A percentile compares a stretch with the other conserved stretches of the same genome.
Conservation (phyloP, 2,113 vertebrate genomes). For the Thryonomys swinderianus region DNA sequence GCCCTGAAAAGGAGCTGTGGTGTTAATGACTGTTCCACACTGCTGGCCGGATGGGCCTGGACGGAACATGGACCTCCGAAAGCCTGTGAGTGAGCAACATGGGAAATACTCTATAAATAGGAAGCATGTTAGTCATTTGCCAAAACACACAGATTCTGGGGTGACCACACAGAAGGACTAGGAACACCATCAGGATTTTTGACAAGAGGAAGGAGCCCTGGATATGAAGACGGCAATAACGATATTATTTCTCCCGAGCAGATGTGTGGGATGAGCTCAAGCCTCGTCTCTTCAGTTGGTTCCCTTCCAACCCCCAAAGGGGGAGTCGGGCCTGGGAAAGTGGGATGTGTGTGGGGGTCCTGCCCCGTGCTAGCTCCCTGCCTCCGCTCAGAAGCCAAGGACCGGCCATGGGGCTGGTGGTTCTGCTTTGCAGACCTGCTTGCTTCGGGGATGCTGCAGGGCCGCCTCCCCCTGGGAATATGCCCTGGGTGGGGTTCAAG, state of each 20-base stretch:
- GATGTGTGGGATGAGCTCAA: neutral
- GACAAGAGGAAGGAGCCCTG: constrained; percentile 27
- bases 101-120: constrained; percentile 73
- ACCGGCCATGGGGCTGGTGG: neutral
- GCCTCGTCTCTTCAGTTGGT: neutral
- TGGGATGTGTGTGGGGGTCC: neutral
- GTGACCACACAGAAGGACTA: constrained; percentile 72
- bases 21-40: constrained; percentile 60
- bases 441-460: neutral
- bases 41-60: constrained; percentile 57
- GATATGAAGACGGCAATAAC: constrained; percentile 17
- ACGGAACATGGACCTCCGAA: constrained; percentile 53
- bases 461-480: fast-evolving
- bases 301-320: neutral
- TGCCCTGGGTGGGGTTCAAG: neutral
- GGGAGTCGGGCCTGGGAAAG: neutral
- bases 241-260: constrained; percentile 31
- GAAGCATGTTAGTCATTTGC: constrained; percentile 52
- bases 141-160: constrained; percentile 69
- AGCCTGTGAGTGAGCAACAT: constrained; percentile 26
- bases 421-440: neutral
- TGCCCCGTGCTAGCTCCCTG: neutral
- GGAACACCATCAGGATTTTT: neutral
- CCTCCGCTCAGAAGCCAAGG: neutral
- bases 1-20: constrained; percentile 49